Percentiles rank a stretch among this genome's conserved stretches.
Evolutionary conservation across 1,140 invertebrate species (phyloP).

Genomic region (Drosophila sp.): DNA sequence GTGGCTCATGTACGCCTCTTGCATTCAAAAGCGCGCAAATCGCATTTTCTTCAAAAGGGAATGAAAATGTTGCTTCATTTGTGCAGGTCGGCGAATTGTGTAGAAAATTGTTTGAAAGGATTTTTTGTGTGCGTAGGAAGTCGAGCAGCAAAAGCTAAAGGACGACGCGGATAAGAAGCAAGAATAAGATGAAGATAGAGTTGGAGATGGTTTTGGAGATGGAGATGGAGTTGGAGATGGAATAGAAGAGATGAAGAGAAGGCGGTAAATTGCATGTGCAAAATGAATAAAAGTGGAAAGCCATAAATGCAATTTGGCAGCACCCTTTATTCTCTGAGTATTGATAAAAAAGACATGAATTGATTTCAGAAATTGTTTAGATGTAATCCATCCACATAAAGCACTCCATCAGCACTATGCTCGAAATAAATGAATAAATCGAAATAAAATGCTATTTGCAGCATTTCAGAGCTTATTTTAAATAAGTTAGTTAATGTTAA

Average conservation of each 20-base stretch:
- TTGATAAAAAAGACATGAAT: conserved; percentile 78
- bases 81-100: conserved; percentile 75
- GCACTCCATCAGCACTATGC: too few species aligned
- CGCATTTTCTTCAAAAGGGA: conserved; percentile 70
- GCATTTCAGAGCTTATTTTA: neutral
- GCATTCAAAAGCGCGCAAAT: conserved; percentile 82
- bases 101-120: conserved; percentile 80
- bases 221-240: neutral
- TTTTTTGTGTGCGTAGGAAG: conserved; percentile 50
- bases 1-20: conserved; percentile 65
- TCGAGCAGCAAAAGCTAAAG: conserved; percentile 26
- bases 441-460: neutral
- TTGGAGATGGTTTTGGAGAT: too few species aligned
- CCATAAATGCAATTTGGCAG: conserved; percentile 80
- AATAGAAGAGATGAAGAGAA: conserved; percentile 20
- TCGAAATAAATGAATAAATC: conserved; percentile 6
- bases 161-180: neutral
- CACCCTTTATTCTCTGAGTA: conserved; percentile 36
- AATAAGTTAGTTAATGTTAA: neutral
- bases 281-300: conserved; percentile 76
- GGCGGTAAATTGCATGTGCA: conserved; percentile 69
- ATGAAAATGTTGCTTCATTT: conserved; percentile 83
- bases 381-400: conserved; percentile 30
- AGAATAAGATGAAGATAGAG: too few species aligned
- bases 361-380: conserved; percentile 77